Conservation (phyloP, 2,888 invertebrate species). For the Coremacera marginata region DNA sequence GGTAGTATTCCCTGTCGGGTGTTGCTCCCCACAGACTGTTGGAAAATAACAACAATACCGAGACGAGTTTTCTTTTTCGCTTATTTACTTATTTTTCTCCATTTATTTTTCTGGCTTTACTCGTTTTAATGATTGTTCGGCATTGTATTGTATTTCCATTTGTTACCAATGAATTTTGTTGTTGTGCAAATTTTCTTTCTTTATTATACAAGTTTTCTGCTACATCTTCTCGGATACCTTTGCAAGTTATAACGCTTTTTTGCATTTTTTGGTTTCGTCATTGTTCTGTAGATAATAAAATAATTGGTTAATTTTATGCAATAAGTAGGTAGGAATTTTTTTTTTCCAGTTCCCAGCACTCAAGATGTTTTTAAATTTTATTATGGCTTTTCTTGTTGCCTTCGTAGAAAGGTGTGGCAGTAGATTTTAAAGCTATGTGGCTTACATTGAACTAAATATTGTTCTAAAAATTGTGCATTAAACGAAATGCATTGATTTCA, state of each 20-base stretch:
- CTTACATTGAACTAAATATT: no score
- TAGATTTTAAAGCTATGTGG: no score
- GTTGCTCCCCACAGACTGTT: neutral
- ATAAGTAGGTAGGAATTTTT: neutral
- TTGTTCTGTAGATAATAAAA: slow-evolving; percentile 26
- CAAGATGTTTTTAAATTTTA: neutral
- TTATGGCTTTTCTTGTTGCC: neutral
- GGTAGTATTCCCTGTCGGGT: neutral
- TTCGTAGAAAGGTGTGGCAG: no score
- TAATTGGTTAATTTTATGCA: slow-evolving; percentile 31
- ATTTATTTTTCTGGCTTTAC: neutral
- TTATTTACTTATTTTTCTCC: slow-evolving; percentile 27
- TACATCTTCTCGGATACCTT: neutral
- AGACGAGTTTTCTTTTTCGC: neutral
- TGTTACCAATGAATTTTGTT: slow-evolving; percentile 24
- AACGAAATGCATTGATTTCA: no score
- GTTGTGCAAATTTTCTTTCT: slow-evolving; percentile 16
- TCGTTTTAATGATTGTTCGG: slow-evolving; percentile 26
- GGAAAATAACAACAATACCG: neutral
- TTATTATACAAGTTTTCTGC: neutral
- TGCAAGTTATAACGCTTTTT: neutral
- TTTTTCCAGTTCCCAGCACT: neutral
- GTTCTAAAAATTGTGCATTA: no score
- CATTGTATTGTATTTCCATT: slow-evolving; percentile 35
- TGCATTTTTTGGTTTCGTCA: neutral